Evolutionary conservation across 2,888 invertebrate genomes (phyloP).

Genomic region (Drosophila quasianomalipes): DNA sequence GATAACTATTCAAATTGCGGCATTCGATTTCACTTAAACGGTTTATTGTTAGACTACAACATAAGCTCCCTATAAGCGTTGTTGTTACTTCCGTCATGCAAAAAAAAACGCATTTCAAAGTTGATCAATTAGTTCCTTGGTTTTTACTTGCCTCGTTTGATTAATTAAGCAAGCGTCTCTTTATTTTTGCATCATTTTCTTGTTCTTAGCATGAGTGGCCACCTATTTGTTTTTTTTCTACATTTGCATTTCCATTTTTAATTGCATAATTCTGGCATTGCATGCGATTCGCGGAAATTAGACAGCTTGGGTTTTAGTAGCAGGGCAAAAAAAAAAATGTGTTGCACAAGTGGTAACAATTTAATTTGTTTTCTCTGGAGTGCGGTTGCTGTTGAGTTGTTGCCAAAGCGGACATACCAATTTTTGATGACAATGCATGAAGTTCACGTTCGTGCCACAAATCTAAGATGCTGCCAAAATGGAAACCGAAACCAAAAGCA

Average conservation of each 20-base stretch:
- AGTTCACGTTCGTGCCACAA: conserved; percentile 80
- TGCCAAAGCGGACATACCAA: conserved; percentile 42
- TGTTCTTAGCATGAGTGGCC: conserved; percentile 25
- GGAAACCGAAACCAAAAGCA: conserved; percentile 57
- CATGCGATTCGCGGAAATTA: conserved; percentile 68
- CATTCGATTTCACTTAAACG: conserved; percentile 2
- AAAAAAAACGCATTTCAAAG: neutral
- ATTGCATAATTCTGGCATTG: conserved; percentile 74
- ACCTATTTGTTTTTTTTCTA: conserved; percentile 13
- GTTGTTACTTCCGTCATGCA: conserved; percentile 28
- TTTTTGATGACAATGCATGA: conserved; percentile 77
- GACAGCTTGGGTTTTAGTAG: conserved; percentile 3
- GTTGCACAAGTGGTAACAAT: conserved; percentile 69
- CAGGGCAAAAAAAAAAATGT: conserved; percentile 4
- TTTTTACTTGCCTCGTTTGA: conserved; percentile 41
- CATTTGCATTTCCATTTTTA: conserved; percentile 70
- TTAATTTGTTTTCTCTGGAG: conserved; percentile 65
- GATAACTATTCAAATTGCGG: conserved; percentile 31
- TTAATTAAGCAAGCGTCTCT: conserved; percentile 48
- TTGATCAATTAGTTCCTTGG: conserved; percentile 33
- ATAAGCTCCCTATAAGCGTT: conserved; percentile 4
- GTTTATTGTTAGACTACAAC: conserved; percentile 5
- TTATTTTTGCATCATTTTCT: conserved; percentile 20
- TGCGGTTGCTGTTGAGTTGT: conserved; percentile 11
- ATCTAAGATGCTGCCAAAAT: conserved; percentile 67